These are phyloP conservation scores for Drosophila willistoni DNA, from an alignment of 1,140 invertebrate genomes.

Conservation along the genomic window DNA sequence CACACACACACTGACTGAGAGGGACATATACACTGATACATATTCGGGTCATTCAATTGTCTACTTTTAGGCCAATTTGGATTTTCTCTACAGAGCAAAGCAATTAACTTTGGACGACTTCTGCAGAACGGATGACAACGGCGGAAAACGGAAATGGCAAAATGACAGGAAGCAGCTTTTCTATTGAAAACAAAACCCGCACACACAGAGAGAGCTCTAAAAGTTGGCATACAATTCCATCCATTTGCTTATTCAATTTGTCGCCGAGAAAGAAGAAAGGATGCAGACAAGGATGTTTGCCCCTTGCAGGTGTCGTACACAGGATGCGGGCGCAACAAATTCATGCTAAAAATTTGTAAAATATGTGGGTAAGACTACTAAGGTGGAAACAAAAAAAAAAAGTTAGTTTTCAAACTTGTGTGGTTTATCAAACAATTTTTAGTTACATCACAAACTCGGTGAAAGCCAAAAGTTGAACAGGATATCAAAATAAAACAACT, in stretches of 20 bases:
- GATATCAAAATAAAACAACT: background rate
- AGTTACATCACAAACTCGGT: background rate
- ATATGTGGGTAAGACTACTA: constrained; percentile 21
- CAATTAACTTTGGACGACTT: constrained; percentile 69
- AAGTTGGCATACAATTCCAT: constrained; percentile 46
- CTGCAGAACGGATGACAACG: constrained; percentile 54
- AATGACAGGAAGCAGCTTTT: constrained; percentile 46
- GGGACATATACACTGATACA: constrained; percentile 29
- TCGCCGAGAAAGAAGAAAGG: constrained; percentile 32
- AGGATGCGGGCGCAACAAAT: constrained; percentile 1
- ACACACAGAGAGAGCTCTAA: constrained; percentile 17
- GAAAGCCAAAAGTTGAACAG: background rate
- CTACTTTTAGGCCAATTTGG: constrained; percentile 62
- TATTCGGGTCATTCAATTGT: constrained; percentile 28
- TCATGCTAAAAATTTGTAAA: constrained; percentile 5
- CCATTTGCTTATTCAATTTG: constrained; percentile 53
- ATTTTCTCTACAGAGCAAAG: constrained; percentile 65
- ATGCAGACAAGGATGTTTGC: constrained; percentile 25
- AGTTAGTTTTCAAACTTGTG: constrained; percentile 21
- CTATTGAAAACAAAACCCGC: constrained; percentile 43
- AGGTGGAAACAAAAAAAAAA: background rate
- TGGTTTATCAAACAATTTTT: constrained; percentile 4
- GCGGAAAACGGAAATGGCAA: constrained; percentile 53
- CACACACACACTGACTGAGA: constrained; percentile 8
- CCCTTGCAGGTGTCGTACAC: constrained; percentile 31